These are phyloP conservation scores for Cuculus canorus DNA, from an alignment of 2,797 vertebrate species.

Conservation along the genomic window DNA sequence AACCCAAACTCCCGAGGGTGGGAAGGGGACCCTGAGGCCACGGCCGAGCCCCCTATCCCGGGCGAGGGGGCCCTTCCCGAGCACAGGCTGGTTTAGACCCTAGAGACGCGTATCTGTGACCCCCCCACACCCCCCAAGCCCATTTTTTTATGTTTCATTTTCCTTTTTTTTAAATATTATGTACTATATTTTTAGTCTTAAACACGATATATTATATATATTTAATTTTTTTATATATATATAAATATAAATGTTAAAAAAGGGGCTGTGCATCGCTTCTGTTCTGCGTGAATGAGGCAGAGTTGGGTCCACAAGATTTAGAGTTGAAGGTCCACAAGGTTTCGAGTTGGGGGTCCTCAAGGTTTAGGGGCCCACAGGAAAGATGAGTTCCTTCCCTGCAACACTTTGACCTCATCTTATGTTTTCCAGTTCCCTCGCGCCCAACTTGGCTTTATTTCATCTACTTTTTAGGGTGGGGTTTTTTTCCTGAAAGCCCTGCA, in stretches of 20 bases:
- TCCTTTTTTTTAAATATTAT: slow-evolving; percentile 77
- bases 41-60: background rate
- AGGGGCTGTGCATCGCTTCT: background rate
- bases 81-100: slow-evolving; percentile 63
- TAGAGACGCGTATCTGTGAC: slow-evolving; percentile 65
- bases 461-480: too few relatives aligned
- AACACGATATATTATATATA: slow-evolving; percentile 82
- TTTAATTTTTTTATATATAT: slow-evolving; percentile 83
- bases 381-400: too few relatives aligned
- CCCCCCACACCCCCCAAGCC: background rate
- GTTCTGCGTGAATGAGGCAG: background rate
- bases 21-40: background rate
- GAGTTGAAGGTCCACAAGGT: too few relatives aligned
- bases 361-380: too few relatives aligned
- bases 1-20: background rate
- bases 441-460: too few relatives aligned
- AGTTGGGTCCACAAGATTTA: too few relatives aligned
- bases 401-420: too few relatives aligned
- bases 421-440: too few relatives aligned
- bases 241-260: slow-evolving; percentile 80
- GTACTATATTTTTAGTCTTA: slow-evolving; percentile 84
- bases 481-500: background rate
- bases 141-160: slow-evolving; percentile 64
- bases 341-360: too few relatives aligned
- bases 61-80: slow-evolving; percentile 22